Evolutionary conservation across 2,113 vertebrate genomes (phyloP).

Genomic region (Colistium nudipinnis): DNA sequence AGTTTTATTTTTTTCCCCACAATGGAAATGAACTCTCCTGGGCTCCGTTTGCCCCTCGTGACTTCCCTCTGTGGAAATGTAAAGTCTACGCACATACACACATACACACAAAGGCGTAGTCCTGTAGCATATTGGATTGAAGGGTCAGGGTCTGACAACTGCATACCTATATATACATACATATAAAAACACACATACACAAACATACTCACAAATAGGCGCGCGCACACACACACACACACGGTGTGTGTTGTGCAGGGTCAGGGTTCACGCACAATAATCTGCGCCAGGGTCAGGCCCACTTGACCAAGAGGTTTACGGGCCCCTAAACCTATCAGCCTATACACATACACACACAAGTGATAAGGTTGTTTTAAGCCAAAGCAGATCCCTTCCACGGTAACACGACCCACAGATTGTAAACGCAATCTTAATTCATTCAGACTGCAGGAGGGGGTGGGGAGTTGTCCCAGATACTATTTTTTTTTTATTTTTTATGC

Average conservation of each 20-base stretch:
- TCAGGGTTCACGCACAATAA: conserved; percentile 66
- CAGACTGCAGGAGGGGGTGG: neutral
- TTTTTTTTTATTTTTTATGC: neutral
- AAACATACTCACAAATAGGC: conserved; percentile 13
- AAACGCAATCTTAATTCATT: conserved; percentile 41
- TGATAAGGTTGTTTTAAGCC: conserved; percentile 48
- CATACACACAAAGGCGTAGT: conserved; percentile 12
- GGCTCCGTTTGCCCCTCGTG: conserved; percentile 25
- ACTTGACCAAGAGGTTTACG: conserved; percentile 74
- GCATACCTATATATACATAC: neutral
- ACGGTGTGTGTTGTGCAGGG: conserved; percentile 39
- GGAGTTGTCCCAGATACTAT: neutral
- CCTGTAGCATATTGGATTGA: conserved; percentile 14
- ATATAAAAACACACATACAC: conserved; percentile 4
- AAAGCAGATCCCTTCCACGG: conserved; percentile 33
- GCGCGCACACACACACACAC: conserved; percentile 17
- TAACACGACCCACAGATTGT: conserved; percentile 40
- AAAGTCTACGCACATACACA: conserved; percentile 15
- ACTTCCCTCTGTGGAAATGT: conserved; percentile 24
- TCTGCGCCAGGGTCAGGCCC: conserved; percentile 65
- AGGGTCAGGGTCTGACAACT: conserved; percentile 17
- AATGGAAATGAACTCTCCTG: conserved; percentile 38
- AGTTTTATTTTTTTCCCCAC: conserved; percentile 22
- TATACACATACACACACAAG: conserved; percentile 33
- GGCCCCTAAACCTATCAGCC: conserved; percentile 68